Evolutionary conservation across 2,888 invertebrate species (phyloP).

Genomic region (Psylliodes chrysocephalus): DNA sequence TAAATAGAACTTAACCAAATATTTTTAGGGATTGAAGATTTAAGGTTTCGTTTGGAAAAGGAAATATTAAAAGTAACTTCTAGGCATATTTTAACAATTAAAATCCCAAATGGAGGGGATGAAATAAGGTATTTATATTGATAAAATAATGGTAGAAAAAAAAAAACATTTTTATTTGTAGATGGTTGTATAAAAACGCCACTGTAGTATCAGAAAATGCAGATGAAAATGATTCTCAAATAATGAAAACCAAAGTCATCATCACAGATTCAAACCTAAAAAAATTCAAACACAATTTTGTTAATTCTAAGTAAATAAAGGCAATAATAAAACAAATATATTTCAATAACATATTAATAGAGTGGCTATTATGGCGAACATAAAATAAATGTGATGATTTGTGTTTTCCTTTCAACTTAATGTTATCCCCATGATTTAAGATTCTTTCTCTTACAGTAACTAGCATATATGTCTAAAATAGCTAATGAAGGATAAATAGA

Average conservation of each 20-base stretch:
- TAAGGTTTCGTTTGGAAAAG: constrained; percentile 44
- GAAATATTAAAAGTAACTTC: constrained; percentile 41
- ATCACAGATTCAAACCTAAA: constrained; percentile 48
- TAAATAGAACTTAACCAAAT: background rate
- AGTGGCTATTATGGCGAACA: no score
- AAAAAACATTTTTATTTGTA: constrained; percentile 28
- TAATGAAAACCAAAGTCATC: constrained; percentile 46
- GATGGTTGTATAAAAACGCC: constrained; percentile 51
- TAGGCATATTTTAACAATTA: constrained; percentile 45
- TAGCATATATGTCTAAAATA: no score
- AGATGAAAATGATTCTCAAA: constrained; percentile 44
- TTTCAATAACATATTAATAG: no score
- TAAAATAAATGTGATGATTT: no score
- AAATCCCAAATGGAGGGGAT: constrained; percentile 49
- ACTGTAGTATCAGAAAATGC: constrained; percentile 47
- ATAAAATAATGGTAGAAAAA: background rate
- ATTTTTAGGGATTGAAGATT: constrained; percentile 45
- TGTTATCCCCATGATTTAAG: no score
- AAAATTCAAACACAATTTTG: constrained; percentile 51
- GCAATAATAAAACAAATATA: no score
- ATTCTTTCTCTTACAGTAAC: no score
- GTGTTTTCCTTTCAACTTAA: no score
- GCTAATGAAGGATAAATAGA: no score
- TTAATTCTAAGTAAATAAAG: constrained; percentile 23
- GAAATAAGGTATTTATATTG: constrained; percentile 45